phyloP scores from a whole-genome alignment of 2,797 vertebrate species.

The Nannoperca obscura region DNA sequence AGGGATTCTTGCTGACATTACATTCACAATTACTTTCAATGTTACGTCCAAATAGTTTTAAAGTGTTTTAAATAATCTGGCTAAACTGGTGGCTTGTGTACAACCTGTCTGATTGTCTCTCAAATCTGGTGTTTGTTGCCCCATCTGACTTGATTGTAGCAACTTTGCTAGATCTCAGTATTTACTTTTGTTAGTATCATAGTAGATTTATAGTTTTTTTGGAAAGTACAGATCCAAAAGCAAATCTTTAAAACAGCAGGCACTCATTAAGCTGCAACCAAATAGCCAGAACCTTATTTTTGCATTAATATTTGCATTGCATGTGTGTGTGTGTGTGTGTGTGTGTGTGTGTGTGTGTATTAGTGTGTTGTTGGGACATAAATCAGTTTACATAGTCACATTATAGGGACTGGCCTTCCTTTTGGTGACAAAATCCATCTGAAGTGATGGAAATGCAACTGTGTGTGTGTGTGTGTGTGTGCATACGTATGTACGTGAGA shows the following conservation, averaged over 20 bases:
- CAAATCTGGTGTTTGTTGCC: too few relatives aligned
- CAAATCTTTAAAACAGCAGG: neutral
- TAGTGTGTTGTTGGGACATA: too few relatives aligned
- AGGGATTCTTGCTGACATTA: neutral
- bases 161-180: too few relatives aligned
- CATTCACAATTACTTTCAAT: neutral
- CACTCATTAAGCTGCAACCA: neutral
- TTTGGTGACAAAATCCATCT: too few relatives aligned
- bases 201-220: too few relatives aligned
- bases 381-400: too few relatives aligned
- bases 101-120: too few relatives aligned
- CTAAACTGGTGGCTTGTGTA: neutral
- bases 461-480: neutral
- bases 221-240: neutral
- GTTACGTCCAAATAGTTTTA: neutral
- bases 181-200: too few relatives aligned
- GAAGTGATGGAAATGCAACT: too few relatives aligned
- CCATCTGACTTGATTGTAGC: too few relatives aligned
- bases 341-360: neutral
- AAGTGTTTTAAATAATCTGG: neutral
- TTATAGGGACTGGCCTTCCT: too few relatives aligned
- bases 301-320: neutral
- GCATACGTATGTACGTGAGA: neutral
- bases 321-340: neutral
- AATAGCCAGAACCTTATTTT: neutral